Percentiles rank a stretch among this genome's conserved stretches.
Conservation (phyloP, 2,797 vertebrate genomes). For the Poeciliopsis infans region DNA sequence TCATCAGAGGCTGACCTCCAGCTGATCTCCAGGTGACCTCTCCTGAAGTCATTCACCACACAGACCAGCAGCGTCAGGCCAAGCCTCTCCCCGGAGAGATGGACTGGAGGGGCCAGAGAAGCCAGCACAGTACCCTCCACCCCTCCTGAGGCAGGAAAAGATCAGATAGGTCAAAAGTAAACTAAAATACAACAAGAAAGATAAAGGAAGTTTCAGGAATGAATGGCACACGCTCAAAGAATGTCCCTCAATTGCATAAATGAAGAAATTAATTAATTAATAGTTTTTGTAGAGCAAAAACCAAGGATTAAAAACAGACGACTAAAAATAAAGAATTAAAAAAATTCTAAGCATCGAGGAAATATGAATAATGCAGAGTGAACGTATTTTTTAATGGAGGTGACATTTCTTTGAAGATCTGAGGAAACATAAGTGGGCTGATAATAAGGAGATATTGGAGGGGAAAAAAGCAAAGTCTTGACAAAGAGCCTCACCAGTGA, state of each 20-base stretch:
- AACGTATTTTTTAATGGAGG: not conserved
- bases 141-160: conserved; percentile 38
- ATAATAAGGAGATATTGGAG: not conserved
- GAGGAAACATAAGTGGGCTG: not conserved
- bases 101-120: conserved; percentile 77
- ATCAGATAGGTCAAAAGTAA: not conserved
- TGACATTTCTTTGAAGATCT: not conserved
- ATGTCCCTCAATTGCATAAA: not conserved
- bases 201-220: not conserved
- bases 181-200: not conserved
- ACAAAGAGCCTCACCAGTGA: not conserved
- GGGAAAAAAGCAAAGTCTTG: not conserved
- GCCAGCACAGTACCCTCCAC: conserved; percentile 61
- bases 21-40: conserved; percentile 70
- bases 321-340: not conserved
- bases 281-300: not conserved
- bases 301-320: too few relatives aligned
- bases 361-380: not conserved
- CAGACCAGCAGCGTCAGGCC: conserved; percentile 81
- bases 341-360: not conserved
- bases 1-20: conserved; percentile 72
- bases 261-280: not conserved
- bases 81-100: conserved; percentile 72
- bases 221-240: not conserved
- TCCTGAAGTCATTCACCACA: conserved; percentile 76